Evolutionary conservation across 2,888 invertebrate genomes (phyloP).

Genomic region (Leptopilina syphax): DNA sequence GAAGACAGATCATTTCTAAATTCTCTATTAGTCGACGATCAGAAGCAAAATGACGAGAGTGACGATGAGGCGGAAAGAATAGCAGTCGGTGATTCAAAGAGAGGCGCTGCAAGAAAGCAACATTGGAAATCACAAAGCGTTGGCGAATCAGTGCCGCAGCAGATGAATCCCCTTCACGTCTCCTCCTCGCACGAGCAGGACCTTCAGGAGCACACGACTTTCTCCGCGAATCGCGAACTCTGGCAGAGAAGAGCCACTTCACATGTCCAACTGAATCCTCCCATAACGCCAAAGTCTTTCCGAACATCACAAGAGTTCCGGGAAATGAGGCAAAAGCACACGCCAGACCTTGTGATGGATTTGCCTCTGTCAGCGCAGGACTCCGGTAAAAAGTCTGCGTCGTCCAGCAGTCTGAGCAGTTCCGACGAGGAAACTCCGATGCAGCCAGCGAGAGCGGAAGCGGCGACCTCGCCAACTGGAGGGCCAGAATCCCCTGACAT

Average conservation of each 20-base stretch:
- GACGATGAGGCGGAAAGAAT: slow-evolving; percentile 52
- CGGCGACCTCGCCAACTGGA: slow-evolving; percentile 72
- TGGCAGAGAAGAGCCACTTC: slow-evolving; percentile 82
- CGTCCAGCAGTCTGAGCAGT: slow-evolving; percentile 74
- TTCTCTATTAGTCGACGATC: neutral
- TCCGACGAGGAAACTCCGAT: slow-evolving; percentile 61
- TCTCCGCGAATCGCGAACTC: slow-evolving; percentile 79
- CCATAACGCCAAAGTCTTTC: slow-evolving; percentile 74
- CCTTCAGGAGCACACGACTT: slow-evolving; percentile 69
- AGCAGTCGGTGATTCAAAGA: slow-evolving; percentile 54
- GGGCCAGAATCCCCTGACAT: slow-evolving; percentile 81
- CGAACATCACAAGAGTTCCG: slow-evolving; percentile 75
- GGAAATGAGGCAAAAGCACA: slow-evolving; percentile 79
- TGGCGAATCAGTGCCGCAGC: slow-evolving; percentile 69
- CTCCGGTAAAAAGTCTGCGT: slow-evolving; percentile 68
- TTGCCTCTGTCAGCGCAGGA: slow-evolving; percentile 80
- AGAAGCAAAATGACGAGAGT: slow-evolving; percentile 50
- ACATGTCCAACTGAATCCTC: slow-evolving; percentile 75
- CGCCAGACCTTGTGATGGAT: slow-evolving; percentile 91
- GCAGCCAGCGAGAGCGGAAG: slow-evolving; percentile 69
- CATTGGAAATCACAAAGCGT: slow-evolving; percentile 78
- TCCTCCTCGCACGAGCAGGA: slow-evolving; percentile 52
- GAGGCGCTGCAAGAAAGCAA: slow-evolving; percentile 66
- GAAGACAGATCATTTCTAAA: neutral
- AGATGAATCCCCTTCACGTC: slow-evolving; percentile 54